phyloP scores from a whole-genome alignment of 1,140 invertebrate genomes.

The Drosophila kanapiae region DNA sequence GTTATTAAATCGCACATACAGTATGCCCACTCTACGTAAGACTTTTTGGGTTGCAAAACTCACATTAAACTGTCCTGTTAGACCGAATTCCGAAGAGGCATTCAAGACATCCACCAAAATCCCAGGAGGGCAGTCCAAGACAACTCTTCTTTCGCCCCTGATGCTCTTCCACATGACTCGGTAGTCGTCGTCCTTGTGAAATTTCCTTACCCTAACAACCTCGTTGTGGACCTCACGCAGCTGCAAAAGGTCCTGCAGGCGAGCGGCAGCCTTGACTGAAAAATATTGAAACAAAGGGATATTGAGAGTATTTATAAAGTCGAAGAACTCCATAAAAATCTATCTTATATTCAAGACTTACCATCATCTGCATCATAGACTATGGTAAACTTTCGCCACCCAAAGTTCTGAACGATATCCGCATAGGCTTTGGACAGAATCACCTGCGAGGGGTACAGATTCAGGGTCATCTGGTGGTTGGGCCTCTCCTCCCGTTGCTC shows the following conservation, averaged over 20 bases:
- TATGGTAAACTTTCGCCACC: constrained; percentile 92
- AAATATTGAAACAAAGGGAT: not conserved
- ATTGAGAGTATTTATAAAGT: not conserved
- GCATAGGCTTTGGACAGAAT: constrained; percentile 90
- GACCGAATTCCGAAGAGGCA: constrained; percentile 58
- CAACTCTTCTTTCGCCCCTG: constrained; percentile 88
- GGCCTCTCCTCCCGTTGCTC: constrained; percentile 84
- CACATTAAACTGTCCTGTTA: constrained; percentile 70
- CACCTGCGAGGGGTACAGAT: constrained; percentile 90
- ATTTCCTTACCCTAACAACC: constrained; percentile 86
- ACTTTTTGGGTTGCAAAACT: not conserved
- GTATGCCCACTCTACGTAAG: too few species aligned
- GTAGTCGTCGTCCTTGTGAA: constrained; percentile 85
- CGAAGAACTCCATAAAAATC: not conserved
- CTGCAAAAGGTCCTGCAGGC: constrained; percentile 74
- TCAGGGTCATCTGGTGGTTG: constrained; percentile 86
- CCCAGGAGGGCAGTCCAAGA: constrained; percentile 90
- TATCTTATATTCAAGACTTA: constrained; percentile 48
- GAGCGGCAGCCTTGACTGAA: constrained; percentile 56
- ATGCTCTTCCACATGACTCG: constrained; percentile 90
- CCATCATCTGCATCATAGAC: constrained; percentile 92
- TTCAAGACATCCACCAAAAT: constrained; percentile 86
- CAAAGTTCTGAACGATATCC: constrained; percentile 90
- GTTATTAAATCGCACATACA: too few species aligned
- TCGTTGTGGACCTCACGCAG: constrained; percentile 75